Percentiles rank a stretch among this genome's conserved stretches.
These are phyloP conservation scores for Sycobia sp. DNA, from an alignment of 1,140 invertebrate genomes.

Conservation along the genomic window DNA sequence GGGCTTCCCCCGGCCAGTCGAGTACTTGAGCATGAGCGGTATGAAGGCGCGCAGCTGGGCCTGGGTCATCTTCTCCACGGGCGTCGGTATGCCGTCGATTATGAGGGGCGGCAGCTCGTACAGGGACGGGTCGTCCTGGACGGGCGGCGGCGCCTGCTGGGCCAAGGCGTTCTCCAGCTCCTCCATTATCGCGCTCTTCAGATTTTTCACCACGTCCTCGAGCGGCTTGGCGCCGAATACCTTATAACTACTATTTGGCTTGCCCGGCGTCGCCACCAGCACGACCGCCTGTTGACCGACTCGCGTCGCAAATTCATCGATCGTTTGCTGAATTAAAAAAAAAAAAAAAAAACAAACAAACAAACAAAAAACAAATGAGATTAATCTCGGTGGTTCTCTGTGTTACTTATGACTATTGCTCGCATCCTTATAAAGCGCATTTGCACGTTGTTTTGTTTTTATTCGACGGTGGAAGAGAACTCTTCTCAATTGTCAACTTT, in stretches of 20 bases:
- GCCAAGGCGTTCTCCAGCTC: slow-evolving; percentile 91
- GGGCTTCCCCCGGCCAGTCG: slow-evolving; percentile 93
- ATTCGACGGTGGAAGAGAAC: too few relatives aligned
- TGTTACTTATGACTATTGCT: too few relatives aligned
- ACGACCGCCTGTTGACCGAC: slow-evolving; percentile 98
- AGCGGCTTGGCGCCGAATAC: slow-evolving; percentile 96
- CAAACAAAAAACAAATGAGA: slow-evolving; percentile 18
- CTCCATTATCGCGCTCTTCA: slow-evolving; percentile 89
- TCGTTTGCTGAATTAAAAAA: slow-evolving; percentile 87
- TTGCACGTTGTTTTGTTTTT: too few relatives aligned
- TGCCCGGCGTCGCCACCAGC: slow-evolving; percentile 94
- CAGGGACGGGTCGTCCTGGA: slow-evolving; percentile 88
- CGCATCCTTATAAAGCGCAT: too few relatives aligned
- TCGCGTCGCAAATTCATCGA: slow-evolving; percentile 95
- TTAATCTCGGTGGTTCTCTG: too few relatives aligned
- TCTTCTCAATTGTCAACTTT: too few relatives aligned
- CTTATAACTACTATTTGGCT: slow-evolving; percentile 93
- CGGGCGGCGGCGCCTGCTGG: slow-evolving; percentile 90
- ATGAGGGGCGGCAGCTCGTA: slow-evolving; percentile 95
- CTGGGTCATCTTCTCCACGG: slow-evolving; percentile 99
- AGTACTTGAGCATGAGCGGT: slow-evolving; percentile 97
- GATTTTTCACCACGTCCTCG: slow-evolving; percentile 93
- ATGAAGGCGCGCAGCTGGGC: slow-evolving; percentile 96
- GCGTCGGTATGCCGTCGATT: slow-evolving; percentile 96
- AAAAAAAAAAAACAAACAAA: too few relatives aligned